Base-by-base conservation (phyloP, 2,888 invertebrate species). In the Ochlodes sylvanus region DNA sequence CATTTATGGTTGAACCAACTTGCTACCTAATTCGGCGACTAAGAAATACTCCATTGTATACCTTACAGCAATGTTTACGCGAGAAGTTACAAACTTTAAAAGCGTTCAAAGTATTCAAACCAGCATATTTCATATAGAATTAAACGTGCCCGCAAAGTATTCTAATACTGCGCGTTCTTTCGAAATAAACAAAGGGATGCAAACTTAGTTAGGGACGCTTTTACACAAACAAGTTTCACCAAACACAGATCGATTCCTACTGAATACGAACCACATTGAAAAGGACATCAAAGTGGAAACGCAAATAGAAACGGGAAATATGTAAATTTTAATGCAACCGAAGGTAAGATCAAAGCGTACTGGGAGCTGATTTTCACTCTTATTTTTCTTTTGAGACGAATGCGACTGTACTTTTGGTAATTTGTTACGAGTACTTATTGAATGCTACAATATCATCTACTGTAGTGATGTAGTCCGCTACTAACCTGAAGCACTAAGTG, bases 261-360 rank as follows among this genome's bases (percentile, higher is more conserved):
- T 73, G 74, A 78, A 82, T 79, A 77, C 77, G 74, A 81, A 80
- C 81, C 83, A 73, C 85, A 81, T 80, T 78, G 81, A 78, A 83
- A 85, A 84, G 83, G 80, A 90, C 88, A 90, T 92, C 92, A 92
- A 92, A 92, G 90, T 79, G 79, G 78, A 76, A 83, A 83, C 71
- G 79, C 84, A 86, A 90, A 92, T 86, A 85, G 83, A 83, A 81
- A 83, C 77, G 76, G 84, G 83, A 88, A 87, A 88, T 92, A 92
- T 93, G 93, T 92, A 91, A 92, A 93, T 93, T 89, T 82, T 88
- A 89, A 90, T 86, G 82, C 84, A 82, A 78, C 81, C 73, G 78
- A 79, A 81, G 78, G 77, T 74, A 76, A 88, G 89, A 92, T 92
- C 92, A 93, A 92, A 92, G 92, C 80, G 70, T 73, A 71, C 70